These are phyloP conservation scores for Cataglyphis cursor DNA, from an alignment of 2,888 invertebrate species.

Conservation along the genomic window DNA sequence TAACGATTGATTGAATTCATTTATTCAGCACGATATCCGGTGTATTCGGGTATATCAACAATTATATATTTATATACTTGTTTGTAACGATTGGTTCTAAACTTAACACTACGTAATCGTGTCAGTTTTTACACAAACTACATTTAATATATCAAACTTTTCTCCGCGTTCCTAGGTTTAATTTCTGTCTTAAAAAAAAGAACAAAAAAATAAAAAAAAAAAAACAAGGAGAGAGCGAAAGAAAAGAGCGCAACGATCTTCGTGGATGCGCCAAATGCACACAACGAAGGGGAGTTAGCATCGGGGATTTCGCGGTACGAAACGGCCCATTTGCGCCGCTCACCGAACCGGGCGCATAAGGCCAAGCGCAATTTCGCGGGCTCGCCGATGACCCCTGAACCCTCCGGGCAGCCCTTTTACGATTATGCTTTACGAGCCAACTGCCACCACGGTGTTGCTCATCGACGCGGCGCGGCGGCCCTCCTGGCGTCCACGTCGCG, in stretches of 20 bases:
- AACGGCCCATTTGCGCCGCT: conserved; percentile 40
- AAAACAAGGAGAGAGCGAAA: not conserved
- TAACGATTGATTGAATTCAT: not conserved
- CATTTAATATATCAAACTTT: not conserved
- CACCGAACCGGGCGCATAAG: conserved; percentile 24
- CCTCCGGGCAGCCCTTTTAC: conserved; percentile 70
- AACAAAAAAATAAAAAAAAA: no score
- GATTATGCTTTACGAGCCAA: conserved; percentile 80
- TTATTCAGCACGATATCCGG: not conserved
- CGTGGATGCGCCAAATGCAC: not conserved
- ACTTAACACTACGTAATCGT: not conserved
- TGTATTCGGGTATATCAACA: not conserved
- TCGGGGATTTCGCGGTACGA: conserved; percentile 29
- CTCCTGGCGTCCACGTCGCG: conserved; percentile 33
- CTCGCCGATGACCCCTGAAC: conserved; percentile 61
- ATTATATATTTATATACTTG: not conserved
- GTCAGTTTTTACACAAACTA: not conserved
- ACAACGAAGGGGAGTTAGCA: conserved; percentile 34
- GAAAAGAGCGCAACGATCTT: not conserved
- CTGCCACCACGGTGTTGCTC: conserved; percentile 60
- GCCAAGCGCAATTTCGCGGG: conserved; percentile 46
- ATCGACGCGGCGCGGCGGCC: conserved; percentile 56
- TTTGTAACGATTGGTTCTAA: not conserved
- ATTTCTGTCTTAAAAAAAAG: not conserved
- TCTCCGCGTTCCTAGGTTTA: not conserved